These are phyloP conservation scores for Sinocyclocheilus grahami DNA, from an alignment of 2,113 vertebrate genomes.

Conservation along the genomic window DNA sequence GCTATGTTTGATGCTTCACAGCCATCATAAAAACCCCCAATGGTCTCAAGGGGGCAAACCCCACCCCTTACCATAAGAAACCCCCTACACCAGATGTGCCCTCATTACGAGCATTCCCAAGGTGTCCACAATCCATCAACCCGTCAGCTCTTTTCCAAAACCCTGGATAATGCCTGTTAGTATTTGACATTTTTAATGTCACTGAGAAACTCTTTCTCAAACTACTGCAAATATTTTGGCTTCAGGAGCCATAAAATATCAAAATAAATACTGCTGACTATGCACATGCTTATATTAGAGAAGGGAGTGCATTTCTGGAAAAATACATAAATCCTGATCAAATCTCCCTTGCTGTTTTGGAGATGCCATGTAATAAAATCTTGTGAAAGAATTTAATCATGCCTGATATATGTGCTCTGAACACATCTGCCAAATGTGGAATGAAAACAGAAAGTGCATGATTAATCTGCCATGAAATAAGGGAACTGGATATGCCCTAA, in stretches of 20 bases:
- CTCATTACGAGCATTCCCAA: slow-evolving; percentile 3
- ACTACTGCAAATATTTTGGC: background rate
- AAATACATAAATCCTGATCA: background rate
- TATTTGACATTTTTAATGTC: slow-evolving; percentile 1
- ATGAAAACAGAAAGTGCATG: background rate
- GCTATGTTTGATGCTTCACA: slow-evolving; percentile 3
- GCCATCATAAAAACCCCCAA: background rate
- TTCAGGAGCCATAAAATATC: background rate
- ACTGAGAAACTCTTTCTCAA: background rate
- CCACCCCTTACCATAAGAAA: slow-evolving; percentile 9
- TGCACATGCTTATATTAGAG: background rate
- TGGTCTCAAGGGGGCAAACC: background rate
- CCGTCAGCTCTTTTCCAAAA: slow-evolving; percentile 1
- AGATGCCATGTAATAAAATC: background rate
- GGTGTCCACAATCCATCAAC: slow-evolving; percentile 18
- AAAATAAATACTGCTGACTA: slow-evolving; percentile 1
- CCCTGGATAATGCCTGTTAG: slow-evolving; percentile 23
- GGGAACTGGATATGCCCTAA: background rate
- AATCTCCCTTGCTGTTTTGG: background rate
- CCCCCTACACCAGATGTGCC: slow-evolving; percentile 18
- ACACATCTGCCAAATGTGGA: background rate
- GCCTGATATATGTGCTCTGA: slow-evolving; percentile 1
- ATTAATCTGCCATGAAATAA: background rate
- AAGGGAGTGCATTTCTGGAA: background rate
- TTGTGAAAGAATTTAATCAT: background rate